A percentile compares a stretch with the other conserved stretches of the same genome.
Conservation (phyloP, 2,888 invertebrate species). For the Fissipunctia ypsillon region DNA sequence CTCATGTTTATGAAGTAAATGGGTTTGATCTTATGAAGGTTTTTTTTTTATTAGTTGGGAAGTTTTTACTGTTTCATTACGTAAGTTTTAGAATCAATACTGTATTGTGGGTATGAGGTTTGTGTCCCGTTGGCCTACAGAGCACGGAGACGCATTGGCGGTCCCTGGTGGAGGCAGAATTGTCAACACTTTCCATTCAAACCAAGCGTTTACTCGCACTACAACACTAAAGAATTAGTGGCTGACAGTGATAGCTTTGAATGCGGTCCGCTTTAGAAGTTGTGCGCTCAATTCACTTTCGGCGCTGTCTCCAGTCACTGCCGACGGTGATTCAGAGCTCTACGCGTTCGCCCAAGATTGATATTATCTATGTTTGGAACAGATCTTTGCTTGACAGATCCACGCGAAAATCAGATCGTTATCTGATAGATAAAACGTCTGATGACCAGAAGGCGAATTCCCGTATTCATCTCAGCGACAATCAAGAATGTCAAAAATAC, state of each 20-base stretch:
- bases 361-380: neutral
- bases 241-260: too few relatives aligned
- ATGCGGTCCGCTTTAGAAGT: too few relatives aligned
- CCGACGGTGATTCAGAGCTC: too few relatives aligned
- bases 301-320: too few relatives aligned
- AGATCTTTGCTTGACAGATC: neutral
- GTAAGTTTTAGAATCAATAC: neutral
- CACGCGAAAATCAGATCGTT: neutral
- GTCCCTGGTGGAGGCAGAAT: neutral
- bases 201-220: neutral
- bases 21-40: neutral
- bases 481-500: neutral
- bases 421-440: neutral
- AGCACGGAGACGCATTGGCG: neutral
- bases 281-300: too few relatives aligned
- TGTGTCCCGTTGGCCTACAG: neutral
- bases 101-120: neutral
- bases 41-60: neutral
- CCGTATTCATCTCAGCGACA: neutral
- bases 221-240: neutral
- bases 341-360: too few relatives aligned
- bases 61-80: neutral
- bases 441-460: neutral
- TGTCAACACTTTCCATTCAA: neutral
- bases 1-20: slow-evolving; percentile 4